A percentile compares a stretch with the other conserved stretches of the same genome.
These are phyloP conservation scores for Tridacna gigas DNA, from an alignment of 2,888 invertebrate species.

Conservation along the genomic window DNA sequence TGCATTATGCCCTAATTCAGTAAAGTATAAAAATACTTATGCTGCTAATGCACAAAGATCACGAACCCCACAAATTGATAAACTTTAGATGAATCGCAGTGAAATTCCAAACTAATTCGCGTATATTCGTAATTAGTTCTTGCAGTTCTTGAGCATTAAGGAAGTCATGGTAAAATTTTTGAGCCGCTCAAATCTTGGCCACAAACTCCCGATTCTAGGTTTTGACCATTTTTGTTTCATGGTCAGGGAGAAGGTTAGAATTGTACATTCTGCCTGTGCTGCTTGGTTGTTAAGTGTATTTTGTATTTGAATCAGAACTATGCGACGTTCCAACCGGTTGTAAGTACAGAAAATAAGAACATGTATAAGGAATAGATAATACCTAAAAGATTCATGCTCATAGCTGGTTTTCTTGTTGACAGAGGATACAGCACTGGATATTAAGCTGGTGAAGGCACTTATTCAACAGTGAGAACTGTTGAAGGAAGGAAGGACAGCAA, in stretches of 20 bases:
- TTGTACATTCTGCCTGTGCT: not conserved
- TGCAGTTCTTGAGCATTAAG: too few relatives aligned
- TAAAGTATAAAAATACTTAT: too few relatives aligned
- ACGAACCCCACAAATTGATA: too few relatives aligned
- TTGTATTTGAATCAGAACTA: not conserved
- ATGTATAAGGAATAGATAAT: conserved; percentile 50
- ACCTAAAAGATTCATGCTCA: conserved; percentile 63
- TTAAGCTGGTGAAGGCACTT: conserved; percentile 93
- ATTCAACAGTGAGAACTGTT: conserved; percentile 90
- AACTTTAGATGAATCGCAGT: too few relatives aligned
- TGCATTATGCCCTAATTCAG: too few relatives aligned
- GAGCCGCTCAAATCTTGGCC: too few relatives aligned
- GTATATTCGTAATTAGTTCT: too few relatives aligned
- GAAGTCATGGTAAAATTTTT: too few relatives aligned
- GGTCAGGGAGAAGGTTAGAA: not conserved
- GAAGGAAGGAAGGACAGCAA: conserved; percentile 74
- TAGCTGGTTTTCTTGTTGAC: conserved; percentile 67
- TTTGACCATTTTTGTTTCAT: not conserved
- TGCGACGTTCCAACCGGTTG: not conserved
- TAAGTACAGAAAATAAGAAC: not conserved
- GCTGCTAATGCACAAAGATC: too few relatives aligned
- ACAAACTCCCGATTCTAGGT: not conserved
- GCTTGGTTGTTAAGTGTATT: not conserved
- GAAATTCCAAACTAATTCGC: too few relatives aligned
- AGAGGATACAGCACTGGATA: conserved; percentile 86